phyloP scores from a whole-genome alignment of 1,140 invertebrate genomes.

The Caerostris extrusa region DNA sequence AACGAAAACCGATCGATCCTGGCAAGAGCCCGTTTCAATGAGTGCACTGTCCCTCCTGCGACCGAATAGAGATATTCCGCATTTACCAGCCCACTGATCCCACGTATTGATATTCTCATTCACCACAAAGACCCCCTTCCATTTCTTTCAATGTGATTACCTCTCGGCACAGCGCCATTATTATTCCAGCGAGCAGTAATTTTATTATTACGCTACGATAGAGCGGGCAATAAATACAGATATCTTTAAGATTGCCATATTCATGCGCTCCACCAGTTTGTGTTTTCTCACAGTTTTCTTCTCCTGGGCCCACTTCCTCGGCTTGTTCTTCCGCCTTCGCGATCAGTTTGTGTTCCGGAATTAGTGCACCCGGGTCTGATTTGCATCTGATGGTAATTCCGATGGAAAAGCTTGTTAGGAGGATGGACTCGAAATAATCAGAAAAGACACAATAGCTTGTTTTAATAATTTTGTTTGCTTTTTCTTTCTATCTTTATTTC shows the following conservation, averaged over 20 bases:
- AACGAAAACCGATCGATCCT: not conserved
- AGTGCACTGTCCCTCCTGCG: not conserved
- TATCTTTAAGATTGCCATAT: constrained; percentile 47
- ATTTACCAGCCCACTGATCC: constrained; percentile 58
- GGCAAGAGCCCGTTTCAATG: not conserved
- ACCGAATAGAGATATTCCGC: constrained; percentile 50
- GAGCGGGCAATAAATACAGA: constrained; percentile 74
- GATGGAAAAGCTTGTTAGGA: too few species aligned
- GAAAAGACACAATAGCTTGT: too few species aligned
- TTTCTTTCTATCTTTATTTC: too few species aligned
- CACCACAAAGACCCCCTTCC: constrained; percentile 70
- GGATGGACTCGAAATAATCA: too few species aligned
- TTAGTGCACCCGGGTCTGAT: not conserved
- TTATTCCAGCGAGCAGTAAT: constrained; percentile 56
- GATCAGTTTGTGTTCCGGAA: constrained; percentile 52
- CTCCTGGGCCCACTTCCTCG: not conserved
- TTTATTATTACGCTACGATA: constrained; percentile 66
- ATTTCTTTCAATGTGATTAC: constrained; percentile 76
- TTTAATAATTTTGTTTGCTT: too few species aligned
- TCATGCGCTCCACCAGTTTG: not conserved
- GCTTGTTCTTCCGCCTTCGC: not conserved
- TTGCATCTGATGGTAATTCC: not conserved
- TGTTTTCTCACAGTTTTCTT: not conserved
- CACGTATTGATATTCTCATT: constrained; percentile 57
- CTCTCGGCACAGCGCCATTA: constrained; percentile 56